A percentile compares a stretch with the other conserved stretches of the same genome.
Conservation (phyloP, 2,797 vertebrate genomes). For the Tachyglossus aculeatus region DNA sequence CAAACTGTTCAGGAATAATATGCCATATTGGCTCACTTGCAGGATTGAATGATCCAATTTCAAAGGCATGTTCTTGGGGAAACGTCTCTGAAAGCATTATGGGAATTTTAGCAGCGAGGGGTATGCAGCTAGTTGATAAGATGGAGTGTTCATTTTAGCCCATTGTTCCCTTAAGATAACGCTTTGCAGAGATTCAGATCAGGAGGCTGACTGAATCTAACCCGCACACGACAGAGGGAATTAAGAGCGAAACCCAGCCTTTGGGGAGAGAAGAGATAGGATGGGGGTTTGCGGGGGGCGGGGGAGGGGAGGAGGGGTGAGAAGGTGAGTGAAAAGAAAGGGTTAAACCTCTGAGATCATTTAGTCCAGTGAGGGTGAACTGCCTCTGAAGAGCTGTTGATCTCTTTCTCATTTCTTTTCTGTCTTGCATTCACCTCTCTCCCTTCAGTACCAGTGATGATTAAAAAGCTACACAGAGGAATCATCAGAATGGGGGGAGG, state of each 20-base stretch:
- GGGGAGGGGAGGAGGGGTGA: no score
- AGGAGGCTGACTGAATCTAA: background rate
- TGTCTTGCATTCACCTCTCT: constrained; percentile 54
- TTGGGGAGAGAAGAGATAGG: background rate
- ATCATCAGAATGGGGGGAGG: constrained; percentile 54
- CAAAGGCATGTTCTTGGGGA: background rate
- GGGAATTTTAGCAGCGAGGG: background rate
- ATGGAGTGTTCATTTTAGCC: constrained; percentile 23
- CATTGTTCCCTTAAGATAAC: constrained; percentile 35
- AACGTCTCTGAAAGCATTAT: background rate
- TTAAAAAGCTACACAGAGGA: constrained; percentile 68
- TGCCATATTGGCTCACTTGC: background rate
- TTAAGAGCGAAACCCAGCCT: background rate
- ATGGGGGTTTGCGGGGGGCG: no score
- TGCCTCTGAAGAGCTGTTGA: background rate
- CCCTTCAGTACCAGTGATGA: constrained; percentile 59
- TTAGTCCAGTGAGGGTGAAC: background rate
- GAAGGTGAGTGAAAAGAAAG: constrained; percentile 9
- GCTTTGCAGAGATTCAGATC: constrained; percentile 11
- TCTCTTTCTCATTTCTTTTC: constrained; percentile 17
- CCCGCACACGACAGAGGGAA: background rate
- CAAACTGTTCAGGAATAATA: background rate
- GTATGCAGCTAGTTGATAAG: constrained; percentile 25
- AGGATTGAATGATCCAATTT: background rate
- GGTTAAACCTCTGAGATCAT: constrained; percentile 15